Percentiles rank a stretch among this genome's conserved stretches.
Evolutionary conservation across 2,113 vertebrate genomes (phyloP).

Genomic region (Leptocoma aspasia): DNA sequence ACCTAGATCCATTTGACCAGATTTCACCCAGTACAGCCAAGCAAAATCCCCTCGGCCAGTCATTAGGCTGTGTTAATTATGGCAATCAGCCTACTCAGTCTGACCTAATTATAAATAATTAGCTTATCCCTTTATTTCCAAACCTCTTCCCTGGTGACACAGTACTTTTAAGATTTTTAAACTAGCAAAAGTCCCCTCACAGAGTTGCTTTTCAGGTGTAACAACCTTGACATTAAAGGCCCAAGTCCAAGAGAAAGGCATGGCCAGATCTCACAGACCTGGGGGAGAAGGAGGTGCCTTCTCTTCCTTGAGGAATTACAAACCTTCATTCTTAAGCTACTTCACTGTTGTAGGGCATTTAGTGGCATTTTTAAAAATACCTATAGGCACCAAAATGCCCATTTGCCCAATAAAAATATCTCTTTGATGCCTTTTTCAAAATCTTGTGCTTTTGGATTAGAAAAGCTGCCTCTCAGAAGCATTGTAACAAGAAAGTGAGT

Average conservation of each 20-base stretch:
- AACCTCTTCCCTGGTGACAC: conserved; percentile 19
- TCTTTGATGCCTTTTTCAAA: neutral
- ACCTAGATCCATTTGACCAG: neutral
- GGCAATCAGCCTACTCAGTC: conserved; percentile 53
- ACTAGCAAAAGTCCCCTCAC: neutral
- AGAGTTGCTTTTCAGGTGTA: neutral
- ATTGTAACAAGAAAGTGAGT: neutral
- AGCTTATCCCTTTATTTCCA: conserved; percentile 58
- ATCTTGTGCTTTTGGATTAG: neutral
- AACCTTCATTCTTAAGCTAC: neutral
- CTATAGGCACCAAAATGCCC: neutral
- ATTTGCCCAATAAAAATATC: neutral
- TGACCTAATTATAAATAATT: conserved; percentile 72
- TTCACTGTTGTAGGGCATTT: neutral
- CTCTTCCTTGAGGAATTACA: neutral
- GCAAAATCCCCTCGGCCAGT: neutral
- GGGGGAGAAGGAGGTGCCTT: neutral
- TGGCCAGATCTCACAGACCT: neutral
- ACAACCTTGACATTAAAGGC: neutral
- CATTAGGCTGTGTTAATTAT: conserved; percentile 66
- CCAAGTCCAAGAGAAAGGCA: neutral
- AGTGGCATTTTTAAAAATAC: neutral
- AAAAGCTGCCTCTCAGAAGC: neutral
- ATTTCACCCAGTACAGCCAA: neutral
- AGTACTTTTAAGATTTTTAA: neutral